Evolutionary conservation across 2,888 invertebrate species (phyloP).

Genomic region (Dicranocentrus wangi): DNA sequence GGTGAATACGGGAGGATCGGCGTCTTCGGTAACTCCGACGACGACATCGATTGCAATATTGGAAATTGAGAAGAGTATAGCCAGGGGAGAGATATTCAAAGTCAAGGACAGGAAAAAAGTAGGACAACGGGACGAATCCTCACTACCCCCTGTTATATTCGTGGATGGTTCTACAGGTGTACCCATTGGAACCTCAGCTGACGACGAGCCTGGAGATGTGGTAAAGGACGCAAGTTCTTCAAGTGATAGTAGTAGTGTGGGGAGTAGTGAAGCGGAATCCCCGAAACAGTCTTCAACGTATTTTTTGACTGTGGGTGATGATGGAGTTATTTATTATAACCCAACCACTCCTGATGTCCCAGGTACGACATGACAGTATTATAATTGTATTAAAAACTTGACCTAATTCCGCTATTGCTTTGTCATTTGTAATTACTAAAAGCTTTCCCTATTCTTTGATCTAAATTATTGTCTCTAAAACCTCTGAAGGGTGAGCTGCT

Average conservation of each 20-base stretch:
- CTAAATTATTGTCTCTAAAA: no score
- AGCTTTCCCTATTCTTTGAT: no score
- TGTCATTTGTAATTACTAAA: neutral
- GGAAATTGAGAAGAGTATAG: constrained; percentile 51
- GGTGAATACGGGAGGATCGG: constrained; percentile 10
- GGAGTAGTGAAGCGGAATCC: constrained; percentile 20
- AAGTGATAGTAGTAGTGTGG: constrained; percentile 29
- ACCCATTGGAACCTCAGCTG: constrained; percentile 27
- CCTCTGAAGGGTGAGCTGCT: no score
- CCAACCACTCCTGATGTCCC: constrained; percentile 75
- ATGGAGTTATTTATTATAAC: constrained; percentile 88
- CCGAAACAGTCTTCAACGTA: constrained; percentile 55
- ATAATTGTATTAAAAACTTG: neutral
- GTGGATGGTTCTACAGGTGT: constrained; percentile 50
- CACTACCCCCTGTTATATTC: constrained; percentile 36
- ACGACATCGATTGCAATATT: constrained; percentile 16
- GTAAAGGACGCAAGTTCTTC: constrained; percentile 3
- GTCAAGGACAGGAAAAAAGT: constrained; percentile 12
- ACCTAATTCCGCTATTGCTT: constrained; percentile 1
- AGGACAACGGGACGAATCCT: neutral
- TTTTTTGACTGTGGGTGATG: constrained; percentile 88
- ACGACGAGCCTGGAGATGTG: neutral
- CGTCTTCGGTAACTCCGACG: constrained; percentile 5
- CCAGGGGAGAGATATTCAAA: constrained; percentile 22
- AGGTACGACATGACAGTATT: constrained; percentile 45